These are phyloP conservation scores for Lacerta viridis DNA, from an alignment of 2,797 vertebrate species.

Conservation along the genomic window DNA sequence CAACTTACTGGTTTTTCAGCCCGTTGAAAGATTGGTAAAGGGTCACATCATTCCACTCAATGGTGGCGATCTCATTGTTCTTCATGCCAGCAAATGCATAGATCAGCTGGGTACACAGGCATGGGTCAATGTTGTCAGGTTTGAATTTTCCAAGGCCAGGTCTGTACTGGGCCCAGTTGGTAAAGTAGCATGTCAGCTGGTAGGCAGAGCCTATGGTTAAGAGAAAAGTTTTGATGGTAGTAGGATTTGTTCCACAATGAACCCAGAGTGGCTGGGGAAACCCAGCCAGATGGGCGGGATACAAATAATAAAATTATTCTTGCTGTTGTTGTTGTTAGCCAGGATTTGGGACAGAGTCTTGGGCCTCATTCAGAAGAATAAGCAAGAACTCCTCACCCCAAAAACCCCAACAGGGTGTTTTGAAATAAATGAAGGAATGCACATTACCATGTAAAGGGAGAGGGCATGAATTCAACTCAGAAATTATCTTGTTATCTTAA, in stretches of 20 bases:
- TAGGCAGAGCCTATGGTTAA: slow-evolving; percentile 76
- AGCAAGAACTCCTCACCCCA: neutral
- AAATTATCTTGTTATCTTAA: neutral
- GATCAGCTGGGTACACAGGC: slow-evolving; percentile 83
- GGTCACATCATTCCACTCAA: slow-evolving; percentile 81
- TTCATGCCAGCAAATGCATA: slow-evolving; percentile 85
- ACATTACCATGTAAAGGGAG: neutral
- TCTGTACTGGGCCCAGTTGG: slow-evolving; percentile 84
- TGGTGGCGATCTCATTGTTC: slow-evolving; percentile 80
- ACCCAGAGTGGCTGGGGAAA: neutral
- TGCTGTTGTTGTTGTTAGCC: too few species aligned
- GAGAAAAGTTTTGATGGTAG: neutral
- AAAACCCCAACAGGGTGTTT: neutral
- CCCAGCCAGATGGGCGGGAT: too few species aligned
- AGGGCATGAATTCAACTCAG: too few species aligned
- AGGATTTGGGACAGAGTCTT: neutral
- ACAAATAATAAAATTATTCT: too few species aligned
- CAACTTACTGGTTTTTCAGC: slow-evolving; percentile 82
- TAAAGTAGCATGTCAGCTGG: slow-evolving; percentile 83
- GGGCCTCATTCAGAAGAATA: neutral
- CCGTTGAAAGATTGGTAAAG: slow-evolving; percentile 82
- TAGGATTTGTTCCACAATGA: neutral
- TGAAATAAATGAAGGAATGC: neutral
- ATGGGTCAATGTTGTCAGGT: slow-evolving; percentile 81
- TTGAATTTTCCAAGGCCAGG: slow-evolving; percentile 77